Conservation (phyloP, 2,888 invertebrate genomes). For the Nomada lathburiana region DNA sequence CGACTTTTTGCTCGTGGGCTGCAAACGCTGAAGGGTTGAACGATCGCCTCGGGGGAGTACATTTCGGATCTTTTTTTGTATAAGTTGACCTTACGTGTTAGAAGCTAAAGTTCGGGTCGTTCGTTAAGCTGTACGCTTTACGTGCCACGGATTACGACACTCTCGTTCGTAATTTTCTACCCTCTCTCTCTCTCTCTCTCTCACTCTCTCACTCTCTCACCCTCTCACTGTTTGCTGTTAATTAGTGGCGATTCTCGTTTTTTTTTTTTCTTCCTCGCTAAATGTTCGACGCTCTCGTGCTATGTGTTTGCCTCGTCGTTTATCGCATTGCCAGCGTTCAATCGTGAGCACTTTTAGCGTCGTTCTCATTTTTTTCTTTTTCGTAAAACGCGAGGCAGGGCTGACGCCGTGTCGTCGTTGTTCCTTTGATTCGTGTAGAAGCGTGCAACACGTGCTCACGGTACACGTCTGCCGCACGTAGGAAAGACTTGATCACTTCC, state of each 20-base stretch:
- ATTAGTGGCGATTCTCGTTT: conserved; percentile 34
- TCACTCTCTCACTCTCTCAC: conserved; percentile 10
- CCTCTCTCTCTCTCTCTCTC: conserved; percentile 6
- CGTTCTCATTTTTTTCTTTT: background rate
- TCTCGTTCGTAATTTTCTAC: conserved; percentile 38
- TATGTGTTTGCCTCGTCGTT: background rate
- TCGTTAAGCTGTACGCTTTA: conserved; percentile 59
- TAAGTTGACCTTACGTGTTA: conserved; percentile 55
- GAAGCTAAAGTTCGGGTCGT: conserved; percentile 43
- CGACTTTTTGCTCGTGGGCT: conserved; percentile 52
- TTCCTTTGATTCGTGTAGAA: background rate
- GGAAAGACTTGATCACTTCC: background rate
- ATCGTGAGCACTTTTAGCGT: background rate
- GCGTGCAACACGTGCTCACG: background rate
- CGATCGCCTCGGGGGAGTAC: conserved; percentile 60
- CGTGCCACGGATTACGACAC: conserved; percentile 41
- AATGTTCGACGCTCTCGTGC: conserved; percentile 13
- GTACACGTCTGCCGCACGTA: background rate
- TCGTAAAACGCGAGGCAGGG: background rate
- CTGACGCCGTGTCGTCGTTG: background rate
- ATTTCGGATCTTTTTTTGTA: conserved; percentile 54
- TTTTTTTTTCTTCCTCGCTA: background rate
- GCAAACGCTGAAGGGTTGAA: conserved; percentile 63
- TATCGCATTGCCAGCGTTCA: background rate
- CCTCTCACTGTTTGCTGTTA: conserved; percentile 40